Base-by-base conservation (phyloP, 37 sponge, comb jelly and placozoan genomes). In the Trichoplax adhaerens region DNA sequence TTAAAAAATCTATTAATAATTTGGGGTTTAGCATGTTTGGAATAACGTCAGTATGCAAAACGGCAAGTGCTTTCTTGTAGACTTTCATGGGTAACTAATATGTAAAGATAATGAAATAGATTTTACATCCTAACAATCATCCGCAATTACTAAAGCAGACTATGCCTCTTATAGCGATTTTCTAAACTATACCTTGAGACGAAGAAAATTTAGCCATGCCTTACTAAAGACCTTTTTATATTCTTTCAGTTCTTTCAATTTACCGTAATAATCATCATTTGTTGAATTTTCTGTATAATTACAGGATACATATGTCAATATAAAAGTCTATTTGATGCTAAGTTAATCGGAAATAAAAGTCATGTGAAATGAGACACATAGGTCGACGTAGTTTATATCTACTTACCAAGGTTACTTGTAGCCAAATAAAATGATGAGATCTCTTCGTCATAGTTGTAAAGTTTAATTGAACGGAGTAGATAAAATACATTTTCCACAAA, bases 11-110 rank as follows among this genome's bases (percentile, higher is more conserved):
- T 12, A 91, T 65, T 1, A 97, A 76, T 12, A 89, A 71, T 58
- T 84, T 80, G 3, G 99, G 99, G 65, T 97, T 83, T 3, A 76
- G 64, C 79, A 97, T 78, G 82, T 88, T 76, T 29, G 99, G 99
- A 70, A 97, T 88, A 53, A 97, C 86, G 1, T 78, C 60, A 1
- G 76, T 76, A 74, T 97, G 90, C 12, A 97, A 78, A 2, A 75
- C 70, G 0, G 72, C 61, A 52, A 97, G 80, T 2, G 92, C 74
- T 62, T 60, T 78, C 59, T 64, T 62, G 62, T 60, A 54, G 57
- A 46, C 70, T 51, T 54, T 69, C 53, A 50, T 12, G 52, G 57
- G 65, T 77, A 77, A 53, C 53, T 56, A 65, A 60, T 29, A 29
- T 29, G 29, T 29, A 29, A 29, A 29, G 29, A 29, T 29, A 29